These are phyloP conservation scores for Trimorus sp. DNA, from an alignment of 2,888 invertebrate species.

Conservation along the genomic window DNA sequence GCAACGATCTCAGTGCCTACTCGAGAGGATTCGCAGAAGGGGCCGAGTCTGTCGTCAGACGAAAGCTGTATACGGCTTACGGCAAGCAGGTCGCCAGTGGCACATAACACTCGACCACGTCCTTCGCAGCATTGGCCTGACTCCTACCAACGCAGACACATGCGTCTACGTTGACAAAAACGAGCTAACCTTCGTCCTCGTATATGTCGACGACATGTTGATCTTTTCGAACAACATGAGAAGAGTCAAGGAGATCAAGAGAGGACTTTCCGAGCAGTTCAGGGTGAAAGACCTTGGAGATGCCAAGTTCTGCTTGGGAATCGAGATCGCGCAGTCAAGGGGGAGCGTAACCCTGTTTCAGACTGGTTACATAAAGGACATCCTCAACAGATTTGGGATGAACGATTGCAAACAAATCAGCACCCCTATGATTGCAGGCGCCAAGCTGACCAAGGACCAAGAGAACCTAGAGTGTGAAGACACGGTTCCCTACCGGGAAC, in stretches of 20 bases:
- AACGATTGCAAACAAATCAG: too few species aligned
- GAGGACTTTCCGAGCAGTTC: background rate
- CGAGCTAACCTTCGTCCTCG: background rate
- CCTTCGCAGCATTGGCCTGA: too few species aligned
- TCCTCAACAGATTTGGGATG: background rate
- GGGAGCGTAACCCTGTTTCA: conserved; percentile 12
- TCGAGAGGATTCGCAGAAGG: background rate
- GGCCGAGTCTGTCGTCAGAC: conserved; percentile 17
- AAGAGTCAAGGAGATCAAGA: background rate
- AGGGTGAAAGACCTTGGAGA: conserved; percentile 64
- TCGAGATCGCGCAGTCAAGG: conserved; percentile 56
- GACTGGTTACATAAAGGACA: background rate
- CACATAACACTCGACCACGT: too few species aligned
- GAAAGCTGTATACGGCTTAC: conserved; percentile 7
- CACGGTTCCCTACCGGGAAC: too few species aligned
- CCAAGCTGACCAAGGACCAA: too few species aligned
- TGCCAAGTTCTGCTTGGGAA: conserved; percentile 65
- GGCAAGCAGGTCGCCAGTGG: conserved; percentile 17
- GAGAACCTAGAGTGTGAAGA: too few species aligned
- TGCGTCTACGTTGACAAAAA: too few species aligned
- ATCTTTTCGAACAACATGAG: conserved; percentile 16
- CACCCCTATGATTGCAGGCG: too few species aligned
- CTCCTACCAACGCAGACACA: too few species aligned
- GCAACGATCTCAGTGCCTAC: background rate
- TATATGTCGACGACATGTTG: conserved; percentile 26